phyloP scores from a whole-genome alignment of 2,113 vertebrate genomes.

The Crotalus helleri region DNA sequence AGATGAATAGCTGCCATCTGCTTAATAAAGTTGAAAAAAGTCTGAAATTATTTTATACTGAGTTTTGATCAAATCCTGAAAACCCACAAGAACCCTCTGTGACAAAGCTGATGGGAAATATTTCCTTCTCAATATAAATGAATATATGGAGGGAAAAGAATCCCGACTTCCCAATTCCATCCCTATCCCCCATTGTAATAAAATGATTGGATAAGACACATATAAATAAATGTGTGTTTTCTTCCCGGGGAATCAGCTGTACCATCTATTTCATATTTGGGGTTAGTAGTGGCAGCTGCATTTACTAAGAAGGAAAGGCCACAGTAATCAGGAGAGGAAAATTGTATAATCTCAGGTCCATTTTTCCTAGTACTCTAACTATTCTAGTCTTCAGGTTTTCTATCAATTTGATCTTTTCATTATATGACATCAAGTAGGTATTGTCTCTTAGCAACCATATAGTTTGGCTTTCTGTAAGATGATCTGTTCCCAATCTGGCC shows the following conservation, averaged over 20 bases:
- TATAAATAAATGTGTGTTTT: neutral
- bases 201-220: neutral
- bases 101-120: neutral
- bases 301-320: neutral
- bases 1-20: neutral
- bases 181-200: neutral
- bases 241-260: neutral
- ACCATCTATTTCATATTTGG: neutral
- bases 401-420: neutral
- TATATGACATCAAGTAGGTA: neutral
- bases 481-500: neutral
- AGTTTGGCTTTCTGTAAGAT: neutral
- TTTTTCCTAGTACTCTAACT: neutral
- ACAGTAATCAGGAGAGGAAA: neutral
- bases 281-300: neutral
- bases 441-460: neutral
- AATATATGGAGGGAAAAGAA: neutral
- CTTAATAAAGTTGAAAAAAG: neutral
- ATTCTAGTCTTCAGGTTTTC: neutral
- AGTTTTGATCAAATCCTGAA: neutral
- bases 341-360: neutral
- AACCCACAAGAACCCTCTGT: neutral
- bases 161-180: neutral
- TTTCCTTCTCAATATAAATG: neutral
- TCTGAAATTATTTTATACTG: neutral